Evolutionary conservation across 2,113 vertebrate species (phyloP), one percentile per base, ranked within the genome.

Genomic region (Blennius ocellaris): DNA sequence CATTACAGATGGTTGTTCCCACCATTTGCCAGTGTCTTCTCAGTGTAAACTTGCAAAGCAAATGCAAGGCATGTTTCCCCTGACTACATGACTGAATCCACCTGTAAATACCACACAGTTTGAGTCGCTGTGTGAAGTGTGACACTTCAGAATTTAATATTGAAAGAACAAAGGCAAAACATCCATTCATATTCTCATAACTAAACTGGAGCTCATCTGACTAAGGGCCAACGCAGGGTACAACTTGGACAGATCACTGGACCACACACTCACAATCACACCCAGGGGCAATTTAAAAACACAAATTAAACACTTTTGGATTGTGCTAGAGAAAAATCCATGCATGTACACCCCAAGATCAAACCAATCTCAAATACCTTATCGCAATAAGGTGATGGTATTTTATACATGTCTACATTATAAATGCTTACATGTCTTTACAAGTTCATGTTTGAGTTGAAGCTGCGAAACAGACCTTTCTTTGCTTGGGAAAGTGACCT

Each of bases 1-100:
- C 78, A 77, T 73, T 86, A 82, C 83, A 90, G 84, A 86, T 88
- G 87, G 82, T 48, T 44, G 79, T 41, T 81, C 17, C 48, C 30
- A 57, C 16, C 54, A 45, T 80, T 85, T 80, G 64, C 79, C 73
- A 55, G 21, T 38, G 50, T 73, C 63, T 62, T 73, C 8, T 15
- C 17, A 30, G 21, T 49, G 14, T 17, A 50, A 60, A 69, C 54
- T 8, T 60, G 51, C 38, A 17, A 59, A 53, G 38, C 54, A 49
- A 69, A 57, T 39, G 60, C 11, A 37, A 41, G 16, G 41, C 14
- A 41, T 30, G 48, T 39, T 40, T 52, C 49, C 43, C 41, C 51
- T 43, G 5, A 47, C 37, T 59, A 40, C 40, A 51, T 5, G 10
- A 11, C n/a, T 2, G 12, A 17, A 40, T 14, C 6, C 14, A n/a